Evolutionary conservation across 2,113 vertebrate species (phyloP).

Genomic region (Etia nguti): DNA sequence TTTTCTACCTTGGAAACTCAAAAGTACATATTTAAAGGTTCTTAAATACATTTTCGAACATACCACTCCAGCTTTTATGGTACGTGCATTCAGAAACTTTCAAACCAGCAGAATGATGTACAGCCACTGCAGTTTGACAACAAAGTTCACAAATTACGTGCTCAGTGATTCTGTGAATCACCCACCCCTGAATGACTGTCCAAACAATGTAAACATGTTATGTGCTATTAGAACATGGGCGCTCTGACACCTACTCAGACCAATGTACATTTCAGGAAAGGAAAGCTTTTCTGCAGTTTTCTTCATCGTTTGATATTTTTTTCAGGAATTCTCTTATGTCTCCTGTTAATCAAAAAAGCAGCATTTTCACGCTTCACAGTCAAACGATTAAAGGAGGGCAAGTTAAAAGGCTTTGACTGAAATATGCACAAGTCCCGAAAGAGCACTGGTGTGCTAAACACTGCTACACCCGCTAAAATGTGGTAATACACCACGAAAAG

Average conservation of each 20-base stretch:
- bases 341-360: constrained; percentile 5
- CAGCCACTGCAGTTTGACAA: not conserved
- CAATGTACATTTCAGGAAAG: not conserved
- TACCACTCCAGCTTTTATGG: not conserved
- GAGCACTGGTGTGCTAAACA: not conserved
- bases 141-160: not conserved
- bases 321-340: not conserved
- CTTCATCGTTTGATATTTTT: not conserved
- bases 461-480: not conserved
- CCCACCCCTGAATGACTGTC: not conserved
- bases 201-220: not conserved
- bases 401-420: not conserved
- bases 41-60: not conserved
- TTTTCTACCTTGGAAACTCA: not conserved
- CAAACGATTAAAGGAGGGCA: not conserved
- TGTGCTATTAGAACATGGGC: fast-evolving
- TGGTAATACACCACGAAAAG: not conserved
- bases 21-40: not conserved
- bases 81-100: not conserved
- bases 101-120: not conserved
- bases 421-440: not conserved
- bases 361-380: not conserved
- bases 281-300: not conserved
- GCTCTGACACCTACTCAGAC: not conserved
- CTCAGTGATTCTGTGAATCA: not conserved